Conservation (phyloP, 2,797 vertebrate species). For the Salmo trutta region DNA sequence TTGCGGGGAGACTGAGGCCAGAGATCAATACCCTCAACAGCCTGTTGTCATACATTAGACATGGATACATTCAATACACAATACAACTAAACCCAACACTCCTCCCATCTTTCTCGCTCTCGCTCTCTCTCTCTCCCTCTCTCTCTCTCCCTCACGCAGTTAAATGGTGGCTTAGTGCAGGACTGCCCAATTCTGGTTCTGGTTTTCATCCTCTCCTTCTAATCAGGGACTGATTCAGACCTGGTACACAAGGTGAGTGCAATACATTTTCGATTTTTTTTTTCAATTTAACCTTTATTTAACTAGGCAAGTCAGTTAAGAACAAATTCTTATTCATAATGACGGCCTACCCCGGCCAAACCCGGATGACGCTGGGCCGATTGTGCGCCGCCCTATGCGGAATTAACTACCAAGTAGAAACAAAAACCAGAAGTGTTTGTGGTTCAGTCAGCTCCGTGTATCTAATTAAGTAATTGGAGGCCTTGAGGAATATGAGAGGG, state of each 20-base stretch:
- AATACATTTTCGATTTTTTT: too few relatives aligned
- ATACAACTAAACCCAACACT: background rate
- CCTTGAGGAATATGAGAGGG: background rate
- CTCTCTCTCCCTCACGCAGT: background rate
- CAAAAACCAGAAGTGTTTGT: background rate
- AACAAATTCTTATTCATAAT: too few relatives aligned
- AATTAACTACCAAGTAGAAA: too few relatives aligned
- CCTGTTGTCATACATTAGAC: conserved; percentile 33
- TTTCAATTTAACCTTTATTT: too few relatives aligned
- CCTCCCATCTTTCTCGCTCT: background rate
- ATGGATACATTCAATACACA: conserved; percentile 18
- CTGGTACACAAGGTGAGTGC: too few relatives aligned
- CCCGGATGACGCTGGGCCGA: too few relatives aligned
- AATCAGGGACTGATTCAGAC: too few relatives aligned
- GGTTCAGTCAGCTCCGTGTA: background rate
- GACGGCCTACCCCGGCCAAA: too few relatives aligned
- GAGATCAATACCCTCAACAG: conserved; percentile 28
- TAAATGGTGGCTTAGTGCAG: background rate
- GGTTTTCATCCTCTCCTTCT: too few relatives aligned
- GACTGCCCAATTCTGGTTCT: too few relatives aligned
- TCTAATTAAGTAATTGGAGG: background rate
- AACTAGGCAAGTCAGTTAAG: too few relatives aligned
- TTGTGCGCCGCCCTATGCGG: too few relatives aligned
- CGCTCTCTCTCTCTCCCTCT: background rate
- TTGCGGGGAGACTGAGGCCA: conserved; percentile 9